Base-by-base conservation (phyloP, 1,140 invertebrate species). In the Drosophila ogumai region DNA sequence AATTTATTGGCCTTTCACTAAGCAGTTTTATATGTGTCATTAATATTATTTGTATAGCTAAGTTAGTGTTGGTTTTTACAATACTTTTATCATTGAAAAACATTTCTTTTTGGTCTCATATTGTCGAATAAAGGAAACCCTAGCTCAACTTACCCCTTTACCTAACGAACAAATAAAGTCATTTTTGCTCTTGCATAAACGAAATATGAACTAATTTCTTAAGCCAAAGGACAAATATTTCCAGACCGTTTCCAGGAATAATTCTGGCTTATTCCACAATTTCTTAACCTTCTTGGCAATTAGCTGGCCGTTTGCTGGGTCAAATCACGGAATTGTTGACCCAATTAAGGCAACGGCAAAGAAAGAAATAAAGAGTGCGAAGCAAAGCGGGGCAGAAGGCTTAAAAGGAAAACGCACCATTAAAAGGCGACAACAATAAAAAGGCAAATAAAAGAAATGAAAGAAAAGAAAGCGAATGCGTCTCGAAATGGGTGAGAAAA, bases 401-500 rank as follows among this genome's bases (percentile, higher is more conserved):
- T 80, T 81, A 72, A 87, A 87, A 54, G 78, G 74, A 80, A 84
- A 84, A 58, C 65, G 65, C 57, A 54, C 49, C 61, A 85, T 87
- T 82, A 57, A 76, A 88, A 75, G 65, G 73, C 84, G 65, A 73
- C 77, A 72, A 81, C 77, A 82, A 84, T 88, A 84, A 80, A 81
- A 78, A 66, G 68, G 32, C 34, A 84, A 90, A 81, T 79, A 76
- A 90, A 85, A 84, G 73, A 88, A 88, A 81, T 88, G 74, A 64
- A 75, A 32, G 32, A 57, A 88, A 81, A 76, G 85, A 88, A 88
- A 90, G 85, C 49, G 67, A 90, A 79, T 75, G 65, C 68, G 52
- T 34, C 73, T 82, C 59, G n/a, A 71, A 87, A 81, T 72, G 82
- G 75, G 59, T 82, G 75, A 84, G 71, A 47, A 65, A 60, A 56